phyloP scores from a whole-genome alignment of 2,113 vertebrate genomes.

The Toxostoma redivivum region DNA sequence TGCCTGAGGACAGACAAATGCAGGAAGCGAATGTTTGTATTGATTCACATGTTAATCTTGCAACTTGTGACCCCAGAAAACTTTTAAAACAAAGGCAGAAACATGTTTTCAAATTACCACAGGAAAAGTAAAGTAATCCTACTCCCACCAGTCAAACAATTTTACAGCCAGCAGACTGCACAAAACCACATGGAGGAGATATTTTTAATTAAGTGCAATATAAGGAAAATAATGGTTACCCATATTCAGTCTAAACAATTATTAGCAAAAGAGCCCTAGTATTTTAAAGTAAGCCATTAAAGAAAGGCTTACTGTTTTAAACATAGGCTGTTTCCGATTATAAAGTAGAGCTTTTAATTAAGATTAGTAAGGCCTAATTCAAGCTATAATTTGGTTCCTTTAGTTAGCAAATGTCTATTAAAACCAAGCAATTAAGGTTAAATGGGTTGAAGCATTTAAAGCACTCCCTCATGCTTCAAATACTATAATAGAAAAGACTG shows the following conservation, averaged over 20 bases:
- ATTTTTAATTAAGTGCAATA: constrained; percentile 51
- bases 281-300: constrained; percentile 66
- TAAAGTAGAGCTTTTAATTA: constrained; percentile 75
- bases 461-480: constrained; percentile 26
- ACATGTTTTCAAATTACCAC: constrained; percentile 31
- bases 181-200: constrained; percentile 49
- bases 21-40: constrained; percentile 27
- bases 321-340: constrained; percentile 71
- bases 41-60: constrained; percentile 33
- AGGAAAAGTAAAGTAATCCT: constrained; percentile 49
- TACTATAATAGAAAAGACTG: constrained; percentile 28
- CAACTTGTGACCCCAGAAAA: constrained; percentile 42
- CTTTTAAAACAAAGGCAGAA: constrained; percentile 32
- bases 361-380: constrained; percentile 74
- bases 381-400: constrained; percentile 75
- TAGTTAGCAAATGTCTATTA: constrained; percentile 73
- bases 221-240: constrained; percentile 11
- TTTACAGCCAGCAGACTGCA: constrained; percentile 48
- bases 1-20: constrained; percentile 8
- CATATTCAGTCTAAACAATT: constrained; percentile 32
- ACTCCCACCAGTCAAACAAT: neutral
- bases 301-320: constrained; percentile 51
- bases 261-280: constrained; percentile 35
- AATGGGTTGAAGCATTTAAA: constrained; percentile 74
- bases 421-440: constrained; percentile 76